phyloP scores from a whole-genome alignment of 2,113 vertebrate species.

The Struthidea cinerea region DNA sequence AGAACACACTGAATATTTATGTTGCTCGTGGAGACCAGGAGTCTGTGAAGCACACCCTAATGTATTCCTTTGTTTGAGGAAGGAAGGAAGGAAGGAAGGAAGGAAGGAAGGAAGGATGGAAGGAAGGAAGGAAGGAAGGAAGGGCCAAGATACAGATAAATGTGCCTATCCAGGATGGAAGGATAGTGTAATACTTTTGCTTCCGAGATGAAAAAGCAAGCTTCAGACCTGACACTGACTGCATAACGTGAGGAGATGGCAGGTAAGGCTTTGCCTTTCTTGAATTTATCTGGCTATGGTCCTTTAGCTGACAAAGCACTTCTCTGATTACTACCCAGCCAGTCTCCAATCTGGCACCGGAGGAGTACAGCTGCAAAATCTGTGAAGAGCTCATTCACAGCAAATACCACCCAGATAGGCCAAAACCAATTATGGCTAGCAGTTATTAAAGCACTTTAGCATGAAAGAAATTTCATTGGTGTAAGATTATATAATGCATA shows the following conservation, averaged over 20 bases:
- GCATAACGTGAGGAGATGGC: not conserved
- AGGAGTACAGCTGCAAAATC: constrained; percentile 27
- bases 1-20: not conserved
- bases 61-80: not conserved
- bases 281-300: not conserved
- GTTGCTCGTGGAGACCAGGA: not conserved
- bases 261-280: not conserved
- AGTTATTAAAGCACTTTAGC: not conserved
- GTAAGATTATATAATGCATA: not conserved
- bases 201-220: not conserved
- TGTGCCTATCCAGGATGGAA: not conserved
- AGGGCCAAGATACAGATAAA: not conserved
- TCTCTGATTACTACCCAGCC: not conserved
- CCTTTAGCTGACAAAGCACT: not conserved
- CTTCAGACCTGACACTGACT: not conserved
- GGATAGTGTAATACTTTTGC: not conserved
- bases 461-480: not conserved
- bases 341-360: not conserved
- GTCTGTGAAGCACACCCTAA: not conserved
- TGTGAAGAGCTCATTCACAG: not conserved
- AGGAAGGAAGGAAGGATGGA: not conserved
- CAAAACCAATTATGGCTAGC: constrained; percentile 4
- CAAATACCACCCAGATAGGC: not conserved
- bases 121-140: not conserved
- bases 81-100: too few species aligned